Conservation (phyloP, 2,113 vertebrate genomes). For the Axis porcinus region DNA sequence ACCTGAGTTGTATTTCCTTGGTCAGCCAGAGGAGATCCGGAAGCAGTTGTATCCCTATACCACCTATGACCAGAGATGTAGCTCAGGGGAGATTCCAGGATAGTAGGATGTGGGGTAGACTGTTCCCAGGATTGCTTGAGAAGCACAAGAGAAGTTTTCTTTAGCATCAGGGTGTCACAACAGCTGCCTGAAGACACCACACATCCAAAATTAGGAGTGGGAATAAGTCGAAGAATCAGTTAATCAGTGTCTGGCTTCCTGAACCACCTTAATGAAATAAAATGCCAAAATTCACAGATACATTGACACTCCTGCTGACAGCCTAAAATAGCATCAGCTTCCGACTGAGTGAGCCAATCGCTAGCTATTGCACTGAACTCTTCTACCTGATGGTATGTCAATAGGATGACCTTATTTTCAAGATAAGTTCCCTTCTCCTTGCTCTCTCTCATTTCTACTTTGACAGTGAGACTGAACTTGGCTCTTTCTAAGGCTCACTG, state of each 20-base stretch:
- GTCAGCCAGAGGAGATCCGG: background rate
- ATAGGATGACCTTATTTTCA: slow-evolving; percentile 61
- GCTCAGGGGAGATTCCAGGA: slow-evolving; percentile 25
- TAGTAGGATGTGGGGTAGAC: background rate
- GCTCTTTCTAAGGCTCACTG: background rate
- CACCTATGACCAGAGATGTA: slow-evolving; percentile 42
- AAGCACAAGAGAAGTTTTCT: slow-evolving; percentile 57
- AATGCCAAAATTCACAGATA: slow-evolving; percentile 73
- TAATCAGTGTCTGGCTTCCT: slow-evolving; percentile 72
- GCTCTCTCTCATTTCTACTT: background rate
- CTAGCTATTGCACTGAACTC: slow-evolving; percentile 42
- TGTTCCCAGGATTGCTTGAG: slow-evolving; percentile 47
- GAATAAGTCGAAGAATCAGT: slow-evolving; percentile 68
- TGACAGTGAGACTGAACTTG: background rate
- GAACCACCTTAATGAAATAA: slow-evolving; percentile 74
- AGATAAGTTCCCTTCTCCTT: slow-evolving; percentile 31
- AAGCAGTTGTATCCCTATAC: background rate
- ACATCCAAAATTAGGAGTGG: slow-evolving; percentile 74
- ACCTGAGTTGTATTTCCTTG: slow-evolving; percentile 29
- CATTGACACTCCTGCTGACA: slow-evolving; percentile 61
- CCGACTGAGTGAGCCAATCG: slow-evolving; percentile 68
- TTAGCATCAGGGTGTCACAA: slow-evolving; percentile 67
- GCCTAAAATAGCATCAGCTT: slow-evolving; percentile 74
- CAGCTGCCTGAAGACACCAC: slow-evolving; percentile 71
- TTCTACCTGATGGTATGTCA: slow-evolving; percentile 49